Evolutionary conservation across 2,888 invertebrate genomes (phyloP).

Genomic region (Scaptomyza flava): DNA sequence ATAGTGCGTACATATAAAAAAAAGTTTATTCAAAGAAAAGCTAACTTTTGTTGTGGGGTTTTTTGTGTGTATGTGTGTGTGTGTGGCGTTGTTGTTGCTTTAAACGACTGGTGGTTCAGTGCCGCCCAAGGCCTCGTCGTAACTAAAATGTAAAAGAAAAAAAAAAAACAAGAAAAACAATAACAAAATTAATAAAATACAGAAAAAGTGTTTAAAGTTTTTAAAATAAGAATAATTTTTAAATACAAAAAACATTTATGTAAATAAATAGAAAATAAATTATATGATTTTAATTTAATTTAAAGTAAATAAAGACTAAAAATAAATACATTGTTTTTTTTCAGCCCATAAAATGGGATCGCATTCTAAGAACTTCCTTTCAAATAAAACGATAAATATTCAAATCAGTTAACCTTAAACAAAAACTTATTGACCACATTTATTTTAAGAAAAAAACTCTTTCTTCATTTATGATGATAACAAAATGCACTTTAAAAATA

Average conservation of each 20-base stretch:
- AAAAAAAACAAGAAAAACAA: constrained; percentile 28
- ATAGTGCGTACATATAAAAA: constrained; percentile 27
- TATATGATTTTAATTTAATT: not conserved
- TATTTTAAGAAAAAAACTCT: not conserved
- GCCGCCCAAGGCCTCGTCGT: constrained; percentile 80
- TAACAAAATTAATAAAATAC: constrained; percentile 23
- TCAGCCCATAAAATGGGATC: too few relatives aligned
- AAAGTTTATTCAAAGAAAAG: constrained; percentile 48
- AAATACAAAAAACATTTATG: not conserved
- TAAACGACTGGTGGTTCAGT: constrained; percentile 84
- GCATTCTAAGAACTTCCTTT: too few relatives aligned
- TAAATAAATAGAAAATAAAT: not conserved
- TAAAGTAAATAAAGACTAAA: too few relatives aligned
- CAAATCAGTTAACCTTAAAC: too few relatives aligned
- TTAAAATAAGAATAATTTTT: constrained; percentile 2
- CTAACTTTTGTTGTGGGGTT: constrained; percentile 53
- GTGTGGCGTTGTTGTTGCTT: constrained; percentile 25
- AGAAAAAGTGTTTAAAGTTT: not conserved
- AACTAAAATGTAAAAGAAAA: constrained; percentile 61
- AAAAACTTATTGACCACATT: too few relatives aligned
- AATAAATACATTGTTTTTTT: too few relatives aligned
- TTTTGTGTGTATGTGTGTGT: constrained; percentile 32
- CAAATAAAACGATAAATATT: too few relatives aligned
- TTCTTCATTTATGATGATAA: not conserved
- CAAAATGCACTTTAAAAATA: not conserved